phyloP scores from a whole-genome alignment of 2,888 invertebrate species.

The Tyria jacobaeae region DNA sequence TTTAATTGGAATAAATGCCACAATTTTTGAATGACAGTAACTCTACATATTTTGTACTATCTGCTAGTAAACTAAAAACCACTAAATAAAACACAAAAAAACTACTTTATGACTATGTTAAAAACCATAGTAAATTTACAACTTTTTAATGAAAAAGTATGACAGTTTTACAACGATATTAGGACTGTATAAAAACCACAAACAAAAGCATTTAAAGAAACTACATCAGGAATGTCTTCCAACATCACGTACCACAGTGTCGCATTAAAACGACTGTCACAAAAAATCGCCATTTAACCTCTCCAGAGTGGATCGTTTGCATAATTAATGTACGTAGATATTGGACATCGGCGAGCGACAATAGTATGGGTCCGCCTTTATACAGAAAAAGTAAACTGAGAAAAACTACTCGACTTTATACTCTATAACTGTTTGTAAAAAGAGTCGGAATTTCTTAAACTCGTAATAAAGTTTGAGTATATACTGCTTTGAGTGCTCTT shows the following conservation, averaged over 20 bases:
- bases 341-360: constrained; percentile 60
- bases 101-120: too few relatives aligned
- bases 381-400: constrained; percentile 34
- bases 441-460: constrained; percentile 9
- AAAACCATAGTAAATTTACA: too few relatives aligned
- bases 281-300: constrained; percentile 61
- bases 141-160: too few relatives aligned
- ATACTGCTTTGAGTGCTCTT: constrained; percentile 8
- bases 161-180: too few relatives aligned
- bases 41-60: too few relatives aligned
- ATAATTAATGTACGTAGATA: constrained; percentile 73
- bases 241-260: constrained; percentile 65
- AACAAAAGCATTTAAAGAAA: constrained; percentile 43
- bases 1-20: too few relatives aligned
- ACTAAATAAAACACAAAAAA: too few relatives aligned
- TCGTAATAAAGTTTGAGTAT: constrained; percentile 14
- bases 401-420: constrained; percentile 12
- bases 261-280: constrained; percentile 63
- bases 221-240: constrained; percentile 47
- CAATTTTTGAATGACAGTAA: too few relatives aligned
- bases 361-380: constrained; percentile 46
- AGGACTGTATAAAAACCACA: constrained; percentile 10
- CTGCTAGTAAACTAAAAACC: too few relatives aligned
- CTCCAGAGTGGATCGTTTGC: constrained; percentile 67
- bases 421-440: not conserved